phyloP scores from a whole-genome alignment of 1,140 invertebrate genomes.

The Drosophila pandora region DNA sequence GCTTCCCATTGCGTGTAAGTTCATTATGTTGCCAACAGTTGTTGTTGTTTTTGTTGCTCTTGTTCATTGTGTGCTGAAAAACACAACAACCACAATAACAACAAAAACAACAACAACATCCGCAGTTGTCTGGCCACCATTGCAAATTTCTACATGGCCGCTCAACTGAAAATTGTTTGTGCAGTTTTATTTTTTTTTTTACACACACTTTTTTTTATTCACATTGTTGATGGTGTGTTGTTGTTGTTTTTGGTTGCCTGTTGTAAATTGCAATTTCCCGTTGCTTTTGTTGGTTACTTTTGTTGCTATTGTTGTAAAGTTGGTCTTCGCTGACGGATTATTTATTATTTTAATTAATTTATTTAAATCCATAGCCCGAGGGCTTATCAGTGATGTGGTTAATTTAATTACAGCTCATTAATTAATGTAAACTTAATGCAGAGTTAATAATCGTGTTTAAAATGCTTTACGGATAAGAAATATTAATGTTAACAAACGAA shows the following conservation, averaged over 20 bases:
- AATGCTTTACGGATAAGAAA: constrained; percentile 1
- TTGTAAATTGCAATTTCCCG: constrained; percentile 72
- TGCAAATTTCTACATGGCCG: constrained; percentile 83
- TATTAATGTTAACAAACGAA: constrained; percentile 4
- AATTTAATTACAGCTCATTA: constrained; percentile 63
- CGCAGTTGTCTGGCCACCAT: constrained; percentile 71
- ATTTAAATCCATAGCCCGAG: constrained; percentile 63
- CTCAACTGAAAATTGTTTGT: constrained; percentile 83
- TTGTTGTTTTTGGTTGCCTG: constrained; percentile 55
- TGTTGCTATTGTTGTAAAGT: constrained; percentile 59
- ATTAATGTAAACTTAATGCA: constrained; percentile 33
- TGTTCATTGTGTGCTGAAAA: constrained; percentile 70
- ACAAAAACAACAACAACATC: constrained; percentile 16
- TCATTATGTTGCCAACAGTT: constrained; percentile 65
- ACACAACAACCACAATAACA: constrained; percentile 37
- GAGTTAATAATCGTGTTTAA: constrained; percentile 24
- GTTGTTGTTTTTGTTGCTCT: constrained; percentile 41
- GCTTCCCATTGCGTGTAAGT: constrained; percentile 83
- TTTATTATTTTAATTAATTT: constrained; percentile 77
- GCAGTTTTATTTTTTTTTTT: constrained; percentile 68
- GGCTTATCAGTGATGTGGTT: constrained; percentile 61
- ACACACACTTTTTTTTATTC: constrained; percentile 37
- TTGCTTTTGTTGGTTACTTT: constrained; percentile 45
- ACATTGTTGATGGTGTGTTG: constrained; percentile 30
- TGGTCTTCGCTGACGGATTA: constrained; percentile 35